phyloP scores from a whole-genome alignment of 2,797 vertebrate genomes.

The Pseudochirops cupreus region DNA sequence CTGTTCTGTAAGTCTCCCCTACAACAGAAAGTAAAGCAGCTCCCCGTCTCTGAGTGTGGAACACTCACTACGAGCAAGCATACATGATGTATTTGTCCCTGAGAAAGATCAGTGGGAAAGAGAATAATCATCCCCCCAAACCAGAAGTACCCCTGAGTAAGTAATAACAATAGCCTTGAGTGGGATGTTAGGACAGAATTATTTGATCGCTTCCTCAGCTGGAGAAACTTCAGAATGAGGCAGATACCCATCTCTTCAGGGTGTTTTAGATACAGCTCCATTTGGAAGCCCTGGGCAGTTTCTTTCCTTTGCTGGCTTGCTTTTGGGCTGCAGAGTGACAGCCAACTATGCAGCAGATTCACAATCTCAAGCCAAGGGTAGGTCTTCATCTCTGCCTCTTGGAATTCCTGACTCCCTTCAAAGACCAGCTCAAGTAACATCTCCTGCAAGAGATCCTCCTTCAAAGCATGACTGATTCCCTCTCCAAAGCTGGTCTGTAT shows the following conservation, averaged over 20 bases:
- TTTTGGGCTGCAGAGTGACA: background rate
- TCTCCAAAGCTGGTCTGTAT: background rate
- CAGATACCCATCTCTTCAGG: background rate
- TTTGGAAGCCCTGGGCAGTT: background rate
- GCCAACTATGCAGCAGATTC: background rate
- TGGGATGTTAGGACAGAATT: background rate
- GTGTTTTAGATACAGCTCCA: background rate
- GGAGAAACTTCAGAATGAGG: background rate
- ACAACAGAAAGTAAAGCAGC: background rate
- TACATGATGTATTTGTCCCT: background rate
- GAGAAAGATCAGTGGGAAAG: background rate
- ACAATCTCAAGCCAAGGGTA: background rate
- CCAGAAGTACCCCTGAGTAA: background rate
- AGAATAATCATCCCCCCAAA: background rate
- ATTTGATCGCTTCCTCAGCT: background rate
- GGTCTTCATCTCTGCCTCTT: background rate
- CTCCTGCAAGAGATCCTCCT: background rate
- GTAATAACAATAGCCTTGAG: background rate
- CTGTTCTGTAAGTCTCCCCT: background rate
- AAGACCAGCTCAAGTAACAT: background rate
- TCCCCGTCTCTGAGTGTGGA: background rate
- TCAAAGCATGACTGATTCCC: background rate
- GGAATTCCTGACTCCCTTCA: background rate
- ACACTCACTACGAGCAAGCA: background rate
- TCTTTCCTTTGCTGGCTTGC: background rate